These are phyloP conservation scores for Neotragus moschatus DNA, from an alignment of 2,113 vertebrate species.

Conservation along the genomic window DNA sequence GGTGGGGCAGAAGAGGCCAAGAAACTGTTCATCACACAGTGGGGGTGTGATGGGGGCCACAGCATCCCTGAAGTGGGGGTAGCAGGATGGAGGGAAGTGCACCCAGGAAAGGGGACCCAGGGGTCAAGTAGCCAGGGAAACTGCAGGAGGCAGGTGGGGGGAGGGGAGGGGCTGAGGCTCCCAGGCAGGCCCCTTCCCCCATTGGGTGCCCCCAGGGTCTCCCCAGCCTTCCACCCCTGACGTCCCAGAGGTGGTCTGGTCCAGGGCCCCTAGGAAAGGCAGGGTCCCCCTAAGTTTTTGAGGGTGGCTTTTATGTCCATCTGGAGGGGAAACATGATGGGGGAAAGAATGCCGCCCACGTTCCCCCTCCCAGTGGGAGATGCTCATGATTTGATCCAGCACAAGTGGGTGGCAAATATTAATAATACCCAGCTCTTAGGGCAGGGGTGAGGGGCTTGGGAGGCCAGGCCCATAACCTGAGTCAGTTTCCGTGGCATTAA, in stretches of 20 bases:
- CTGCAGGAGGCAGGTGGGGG: not conserved
- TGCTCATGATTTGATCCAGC: too few species aligned
- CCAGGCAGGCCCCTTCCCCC: not conserved
- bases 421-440: not conserved
- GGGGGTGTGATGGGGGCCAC: not conserved
- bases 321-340: not conserved
- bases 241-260: not conserved
- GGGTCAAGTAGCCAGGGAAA: not conserved
- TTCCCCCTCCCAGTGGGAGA: not conserved
- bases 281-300: not conserved
- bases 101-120: not conserved
- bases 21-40: not conserved
- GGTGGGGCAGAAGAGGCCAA: not conserved
- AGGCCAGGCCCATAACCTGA: too few species aligned
- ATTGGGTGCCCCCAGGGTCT: not conserved
- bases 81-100: too few species aligned
- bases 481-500: fast-evolving
- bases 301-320: not conserved
- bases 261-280: not conserved
- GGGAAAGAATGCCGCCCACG: fast-evolving
- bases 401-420: not conserved
- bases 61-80: not conserved
- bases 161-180: too few species aligned
- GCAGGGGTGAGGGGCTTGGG: not conserved
- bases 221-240: not conserved